These are phyloP conservation scores for Ooceraea biroi DNA, from an alignment of 1,140 invertebrate species.

Conservation along the genomic window DNA sequence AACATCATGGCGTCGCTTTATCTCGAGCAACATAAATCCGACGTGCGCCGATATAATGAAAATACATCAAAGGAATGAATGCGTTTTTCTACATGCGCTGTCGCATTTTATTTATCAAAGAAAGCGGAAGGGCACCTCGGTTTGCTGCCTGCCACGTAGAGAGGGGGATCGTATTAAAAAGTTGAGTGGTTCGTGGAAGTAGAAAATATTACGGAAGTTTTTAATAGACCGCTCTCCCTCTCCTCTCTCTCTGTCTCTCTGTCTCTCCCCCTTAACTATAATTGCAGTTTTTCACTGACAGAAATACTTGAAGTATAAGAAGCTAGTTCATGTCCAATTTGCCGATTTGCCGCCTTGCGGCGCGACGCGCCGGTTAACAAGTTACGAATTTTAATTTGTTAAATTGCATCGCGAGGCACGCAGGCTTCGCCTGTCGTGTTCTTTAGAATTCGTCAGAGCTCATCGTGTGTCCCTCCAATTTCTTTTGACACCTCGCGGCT, in stretches of 20 bases:
- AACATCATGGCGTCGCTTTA: too few species aligned
- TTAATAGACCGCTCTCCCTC: constrained; percentile 3
- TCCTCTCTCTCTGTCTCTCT: neutral
- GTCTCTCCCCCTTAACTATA: neutral
- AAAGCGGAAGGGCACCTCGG: neutral
- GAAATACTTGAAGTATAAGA: neutral
- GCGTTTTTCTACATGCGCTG: neutral
- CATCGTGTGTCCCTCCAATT: neutral
- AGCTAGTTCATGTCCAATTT: constrained; percentile 5
- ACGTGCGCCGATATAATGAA: neutral
- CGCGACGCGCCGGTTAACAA: neutral
- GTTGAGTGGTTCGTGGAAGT: neutral
- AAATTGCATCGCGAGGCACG: neutral
- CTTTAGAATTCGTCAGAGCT: neutral
- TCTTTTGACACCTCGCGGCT: neutral
- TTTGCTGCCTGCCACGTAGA: constrained; percentile 19
- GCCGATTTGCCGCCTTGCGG: neutral
- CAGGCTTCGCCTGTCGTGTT: neutral
- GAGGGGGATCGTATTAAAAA: constrained; percentile 16
- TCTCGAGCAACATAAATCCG: neutral
- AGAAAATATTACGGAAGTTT: constrained; percentile 40
- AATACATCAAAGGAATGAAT: constrained; percentile 14
- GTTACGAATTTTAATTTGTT: neutral
- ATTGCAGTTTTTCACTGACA: constrained; percentile 15
- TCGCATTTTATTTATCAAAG: constrained; percentile 30